These are phyloP conservation scores for Sesamia nonagrioides DNA, from an alignment of 1,140 invertebrate species.

Conservation along the genomic window DNA sequence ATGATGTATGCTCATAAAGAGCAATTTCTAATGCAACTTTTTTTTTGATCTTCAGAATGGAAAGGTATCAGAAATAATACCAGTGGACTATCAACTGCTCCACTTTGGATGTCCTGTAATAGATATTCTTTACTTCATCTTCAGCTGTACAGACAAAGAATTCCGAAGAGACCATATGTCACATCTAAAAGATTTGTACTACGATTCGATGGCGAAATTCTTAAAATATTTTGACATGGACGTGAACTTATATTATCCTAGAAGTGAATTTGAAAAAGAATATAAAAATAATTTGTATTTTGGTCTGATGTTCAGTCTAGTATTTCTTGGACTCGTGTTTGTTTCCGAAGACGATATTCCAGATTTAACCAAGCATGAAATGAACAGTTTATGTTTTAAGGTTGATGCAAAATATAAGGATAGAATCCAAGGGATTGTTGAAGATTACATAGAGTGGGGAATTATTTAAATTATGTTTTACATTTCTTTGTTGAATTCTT, in stretches of 20 bases:
- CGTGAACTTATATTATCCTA: conserved; percentile 50
- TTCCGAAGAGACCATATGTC: conserved; percentile 55
- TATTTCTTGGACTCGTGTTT: conserved; percentile 54
- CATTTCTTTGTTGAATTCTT: not conserved
- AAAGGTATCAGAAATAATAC: conserved; percentile 47
- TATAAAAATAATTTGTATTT: conserved; percentile 57
- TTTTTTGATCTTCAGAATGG: too few species aligned
- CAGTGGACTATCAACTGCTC: conserved; percentile 63
- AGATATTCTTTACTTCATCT: conserved; percentile 62
- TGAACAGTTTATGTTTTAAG: conserved; percentile 49
- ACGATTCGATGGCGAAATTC: conserved; percentile 50
- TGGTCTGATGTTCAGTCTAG: conserved; percentile 53
- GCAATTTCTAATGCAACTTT: too few species aligned
- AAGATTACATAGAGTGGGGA: conserved; percentile 52
- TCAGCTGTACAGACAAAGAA: conserved; percentile 49
- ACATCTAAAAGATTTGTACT: conserved; percentile 58
- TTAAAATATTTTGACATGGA: conserved; percentile 58
- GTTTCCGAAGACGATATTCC: conserved; percentile 52
- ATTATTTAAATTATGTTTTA: conserved; percentile 1
- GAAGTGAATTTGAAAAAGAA: conserved; percentile 58
- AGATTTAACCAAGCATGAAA: conserved; percentile 49
- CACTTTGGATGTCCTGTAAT: conserved; percentile 60
- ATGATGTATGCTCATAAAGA: too few species aligned
- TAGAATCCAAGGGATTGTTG: conserved; percentile 55
- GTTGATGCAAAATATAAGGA: conserved; percentile 50